phyloP scores from a whole-genome alignment of 2,113 vertebrate genomes.

The Cyprinodon variegatus region DNA sequence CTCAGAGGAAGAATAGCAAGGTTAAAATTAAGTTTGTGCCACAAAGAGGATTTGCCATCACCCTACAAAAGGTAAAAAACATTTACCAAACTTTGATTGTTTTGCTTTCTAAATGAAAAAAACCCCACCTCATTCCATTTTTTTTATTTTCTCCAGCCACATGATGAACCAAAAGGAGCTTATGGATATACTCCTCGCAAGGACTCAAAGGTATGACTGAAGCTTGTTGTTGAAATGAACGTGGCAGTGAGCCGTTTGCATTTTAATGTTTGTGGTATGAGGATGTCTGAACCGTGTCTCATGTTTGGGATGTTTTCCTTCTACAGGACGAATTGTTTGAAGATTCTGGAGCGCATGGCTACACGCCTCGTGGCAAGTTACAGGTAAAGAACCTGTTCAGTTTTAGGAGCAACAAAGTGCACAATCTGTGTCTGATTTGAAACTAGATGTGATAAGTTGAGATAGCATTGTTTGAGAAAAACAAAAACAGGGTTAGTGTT shows the following conservation, averaged over 20 bases:
- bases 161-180: conserved; percentile 33
- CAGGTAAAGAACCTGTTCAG: conserved; percentile 24
- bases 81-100: not conserved
- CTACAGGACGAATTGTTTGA: conserved; percentile 40
- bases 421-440: not conserved
- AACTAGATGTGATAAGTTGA: no score
- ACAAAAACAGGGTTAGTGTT: no score
- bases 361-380: conserved; percentile 31
- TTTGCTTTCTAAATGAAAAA: not conserved
- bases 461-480: no score
- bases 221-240: not conserved
- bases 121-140: not conserved
- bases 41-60: conserved; percentile 51
- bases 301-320: not conserved
- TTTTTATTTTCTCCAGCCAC: not conserved
- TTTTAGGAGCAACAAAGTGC: not conserved
- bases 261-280: not conserved
- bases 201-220: conserved; percentile 39
- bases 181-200: conserved; percentile 38
- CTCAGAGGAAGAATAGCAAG: conserved; percentile 48
- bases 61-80: conserved; percentile 29
- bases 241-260: not conserved
- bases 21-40: conserved; percentile 54
- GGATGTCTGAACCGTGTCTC: not conserved
- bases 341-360: conserved; percentile 28